These are phyloP conservation scores for Bradypodion pumilum DNA, from an alignment of 2,797 vertebrate species.

Conservation along the genomic window DNA sequence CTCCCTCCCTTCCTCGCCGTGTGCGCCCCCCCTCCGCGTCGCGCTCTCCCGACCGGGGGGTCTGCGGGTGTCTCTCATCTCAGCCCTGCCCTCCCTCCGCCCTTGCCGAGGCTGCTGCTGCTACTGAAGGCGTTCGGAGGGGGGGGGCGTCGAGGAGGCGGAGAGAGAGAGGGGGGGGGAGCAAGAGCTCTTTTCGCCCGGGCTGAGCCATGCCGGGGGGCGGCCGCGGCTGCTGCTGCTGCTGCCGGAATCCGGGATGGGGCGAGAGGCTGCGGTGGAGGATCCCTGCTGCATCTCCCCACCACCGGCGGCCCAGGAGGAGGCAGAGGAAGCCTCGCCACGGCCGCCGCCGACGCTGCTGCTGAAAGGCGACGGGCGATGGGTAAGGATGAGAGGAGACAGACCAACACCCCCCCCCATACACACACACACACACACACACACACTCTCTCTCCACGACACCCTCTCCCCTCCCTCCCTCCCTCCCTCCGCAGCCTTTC, in stretches of 20 bases:
- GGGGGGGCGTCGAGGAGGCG: constrained; percentile 16
- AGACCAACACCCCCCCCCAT: constrained; percentile 3
- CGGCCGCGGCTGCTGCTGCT: constrained; percentile 64
- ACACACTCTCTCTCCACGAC: too few relatives aligned
- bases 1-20: not conserved
- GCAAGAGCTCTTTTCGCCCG: constrained; percentile 46
- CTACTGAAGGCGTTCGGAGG: too few relatives aligned
- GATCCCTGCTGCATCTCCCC: constrained; percentile 73
- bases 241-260: constrained; percentile 65
- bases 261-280: constrained; percentile 68
- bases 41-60: not conserved
- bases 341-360: constrained; percentile 64
- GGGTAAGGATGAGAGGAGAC: constrained; percentile 69
- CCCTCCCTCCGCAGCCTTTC: too few relatives aligned
- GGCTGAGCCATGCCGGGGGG: constrained; percentile 70
- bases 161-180: not conserved
- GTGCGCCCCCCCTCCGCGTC: not conserved
- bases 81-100: not conserved
- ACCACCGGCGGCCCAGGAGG: constrained; percentile 70
- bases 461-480: constrained; percentile 12
- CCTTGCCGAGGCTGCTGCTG: constrained; percentile 28
- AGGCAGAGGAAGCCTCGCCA: constrained; percentile 70
- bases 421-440: too few relatives aligned
- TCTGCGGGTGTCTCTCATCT: not conserved
- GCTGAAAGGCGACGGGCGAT: constrained; percentile 71